Base-by-base conservation (phyloP, 2,888 invertebrate species). In the Nowickia ferox region DNA sequence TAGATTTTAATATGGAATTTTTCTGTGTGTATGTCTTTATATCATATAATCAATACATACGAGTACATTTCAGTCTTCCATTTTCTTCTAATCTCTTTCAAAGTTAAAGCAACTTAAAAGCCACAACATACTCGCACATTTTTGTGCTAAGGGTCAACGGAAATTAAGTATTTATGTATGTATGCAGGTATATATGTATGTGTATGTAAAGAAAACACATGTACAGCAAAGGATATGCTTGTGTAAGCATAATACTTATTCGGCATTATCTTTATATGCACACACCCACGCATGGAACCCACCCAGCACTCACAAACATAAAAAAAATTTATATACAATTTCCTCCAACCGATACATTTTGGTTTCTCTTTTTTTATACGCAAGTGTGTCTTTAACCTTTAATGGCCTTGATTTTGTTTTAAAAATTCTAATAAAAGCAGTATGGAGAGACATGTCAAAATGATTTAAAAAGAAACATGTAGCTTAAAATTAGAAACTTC, bases 71-170 rank as follows among this genome's bases (percentile, higher is more conserved):
- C 22, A n/a, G n/a, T 42, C 9, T 74, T 0, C 53, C 48, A 51
- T 9, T 74, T 61, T 46, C 17, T 48, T 57, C 57, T 38, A 46
- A 40, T 69, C 51, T 30, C 51, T 44, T 5, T 53, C n/a, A 61
- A 59, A 19, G 17, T 76, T 19, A 63, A 46, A 57, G 11, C 55
- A 46, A 30, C 51, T 44, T 48, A 46, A 38, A 77, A 40, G n/a
- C 38, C 48, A 66, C 46, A 66, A 65, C 44, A 44, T 5, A 13
- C 53, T 55, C n/a, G 30, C 2, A 30, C 30, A 30, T 30, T 30
- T 65, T 17, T 55, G 9, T n/a, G 48, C n/a, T n/a, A 4, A 51
- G 68, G 68, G 68, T 68, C 48, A 68, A 68, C n/a, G 15, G 9
- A 51, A 57, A 59, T 77, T 11, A 63, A 22, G 30, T 57, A 30